Evolutionary conservation across 2,113 vertebrate genomes (phyloP).

Genomic region (Cromileptes altivelis): DNA sequence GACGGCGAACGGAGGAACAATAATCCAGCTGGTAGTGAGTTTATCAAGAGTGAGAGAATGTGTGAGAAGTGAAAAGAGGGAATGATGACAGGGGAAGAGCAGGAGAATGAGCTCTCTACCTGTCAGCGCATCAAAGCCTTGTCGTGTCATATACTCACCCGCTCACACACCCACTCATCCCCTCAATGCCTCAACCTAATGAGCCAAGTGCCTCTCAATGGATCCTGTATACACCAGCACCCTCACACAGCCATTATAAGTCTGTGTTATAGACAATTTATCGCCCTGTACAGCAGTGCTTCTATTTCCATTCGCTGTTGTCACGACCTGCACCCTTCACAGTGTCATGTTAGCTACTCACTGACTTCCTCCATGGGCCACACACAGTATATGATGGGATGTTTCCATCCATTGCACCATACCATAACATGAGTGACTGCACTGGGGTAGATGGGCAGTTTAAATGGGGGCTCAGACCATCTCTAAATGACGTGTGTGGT

Average conservation of each 20-base stretch:
- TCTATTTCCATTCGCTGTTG: slow-evolving; percentile 54
- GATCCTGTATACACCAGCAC: slow-evolving; percentile 50
- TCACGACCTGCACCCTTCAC: slow-evolving; percentile 60
- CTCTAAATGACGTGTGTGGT: neutral
- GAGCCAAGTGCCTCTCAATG: slow-evolving; percentile 78
- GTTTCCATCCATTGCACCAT: slow-evolving; percentile 11
- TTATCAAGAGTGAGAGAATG: slow-evolving; percentile 65
- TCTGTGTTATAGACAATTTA: slow-evolving; percentile 67
- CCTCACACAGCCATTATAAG: slow-evolving; percentile 60
- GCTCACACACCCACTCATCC: slow-evolving; percentile 74
- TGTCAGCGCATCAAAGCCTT: slow-evolving; percentile 77
- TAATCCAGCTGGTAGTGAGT: slow-evolving; percentile 59
- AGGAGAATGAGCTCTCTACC: slow-evolving; percentile 73
- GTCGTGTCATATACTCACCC: slow-evolving; percentile 63
- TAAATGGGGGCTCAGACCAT: neutral
- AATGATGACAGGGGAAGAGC: slow-evolving; percentile 67
- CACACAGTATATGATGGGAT: neutral
- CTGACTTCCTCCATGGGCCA: slow-evolving; percentile 24
- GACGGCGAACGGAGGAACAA: slow-evolving; percentile 46
- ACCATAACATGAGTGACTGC: neutral
- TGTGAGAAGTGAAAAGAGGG: slow-evolving; percentile 51
- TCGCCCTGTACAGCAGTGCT: slow-evolving; percentile 45
- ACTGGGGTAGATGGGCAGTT: neutral
- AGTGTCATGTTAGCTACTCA: slow-evolving; percentile 39
- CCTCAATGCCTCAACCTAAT: slow-evolving; percentile 79